Evolutionary conservation across 37 sponge, comb jelly and placozoan genomes (phyloP).

Genomic region (Sycon ciliatum): DNA sequence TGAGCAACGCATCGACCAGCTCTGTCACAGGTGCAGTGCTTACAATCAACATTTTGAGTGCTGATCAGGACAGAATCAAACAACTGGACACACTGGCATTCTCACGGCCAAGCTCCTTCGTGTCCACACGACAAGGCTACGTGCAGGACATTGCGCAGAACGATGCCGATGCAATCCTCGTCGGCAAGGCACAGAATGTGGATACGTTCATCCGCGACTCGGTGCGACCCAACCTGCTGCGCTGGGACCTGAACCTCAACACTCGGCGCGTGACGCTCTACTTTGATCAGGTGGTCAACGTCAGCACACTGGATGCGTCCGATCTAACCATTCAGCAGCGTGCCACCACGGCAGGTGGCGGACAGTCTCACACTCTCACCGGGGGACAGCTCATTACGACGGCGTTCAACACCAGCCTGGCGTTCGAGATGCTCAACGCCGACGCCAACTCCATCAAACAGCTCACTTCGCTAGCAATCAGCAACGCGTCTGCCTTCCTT

Average conservation of each 20-base stretch:
- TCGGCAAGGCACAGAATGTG: slow-evolving; percentile 36
- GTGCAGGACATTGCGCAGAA: slow-evolving; percentile 16
- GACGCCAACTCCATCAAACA: not conserved
- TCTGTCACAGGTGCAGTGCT: slow-evolving; percentile 5
- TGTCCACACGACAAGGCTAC: not conserved
- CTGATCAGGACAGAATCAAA: slow-evolving; percentile 68
- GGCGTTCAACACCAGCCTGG: not conserved
- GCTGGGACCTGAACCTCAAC: slow-evolving; percentile 59
- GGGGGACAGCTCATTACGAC: slow-evolving; percentile 25
- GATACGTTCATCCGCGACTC: slow-evolving; percentile 45
- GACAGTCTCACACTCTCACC: slow-evolving; percentile 25
- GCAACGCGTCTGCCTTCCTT: not conserved
- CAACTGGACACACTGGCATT: slow-evolving; percentile 5
- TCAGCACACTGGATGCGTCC: slow-evolving; percentile 48
- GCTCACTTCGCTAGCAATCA: not conserved
- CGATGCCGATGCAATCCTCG: slow-evolving; percentile 15
- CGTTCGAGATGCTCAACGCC: not conserved
- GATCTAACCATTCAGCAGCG: slow-evolving; percentile 42
- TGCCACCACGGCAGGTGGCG: not conserved
- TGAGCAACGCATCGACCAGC: not conserved
- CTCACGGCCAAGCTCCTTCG: not conserved
- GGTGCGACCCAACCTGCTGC: slow-evolving; percentile 32
- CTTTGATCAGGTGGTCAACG: slow-evolving; percentile 55
- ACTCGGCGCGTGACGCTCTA: not conserved
- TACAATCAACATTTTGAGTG: slow-evolving; percentile 31